Conservation (phyloP, 2,888 invertebrate species). For the Agrilus cyanescens region DNA sequence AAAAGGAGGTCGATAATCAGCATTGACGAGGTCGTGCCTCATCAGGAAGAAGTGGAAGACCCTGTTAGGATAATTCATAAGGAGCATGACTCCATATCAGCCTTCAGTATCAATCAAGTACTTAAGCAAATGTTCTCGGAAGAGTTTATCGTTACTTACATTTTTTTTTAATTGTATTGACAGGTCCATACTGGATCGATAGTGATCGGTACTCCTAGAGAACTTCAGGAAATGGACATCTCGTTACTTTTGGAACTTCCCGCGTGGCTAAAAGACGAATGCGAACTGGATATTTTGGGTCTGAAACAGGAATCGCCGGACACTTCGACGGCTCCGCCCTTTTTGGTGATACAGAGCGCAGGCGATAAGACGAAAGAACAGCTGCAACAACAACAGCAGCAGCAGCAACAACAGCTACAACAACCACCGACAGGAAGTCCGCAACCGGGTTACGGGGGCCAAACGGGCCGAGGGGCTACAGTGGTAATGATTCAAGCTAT, state of each 20-base stretch:
- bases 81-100: slow-evolving; percentile 95
- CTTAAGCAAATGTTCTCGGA: background rate
- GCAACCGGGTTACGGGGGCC: slow-evolving; percentile 59
- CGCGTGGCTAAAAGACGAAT: slow-evolving; percentile 93
- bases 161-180: slow-evolving; percentile 6
- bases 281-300: slow-evolving; percentile 89
- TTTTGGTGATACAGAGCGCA: slow-evolving; percentile 76
- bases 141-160: background rate
- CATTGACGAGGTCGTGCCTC: slow-evolving; percentile 37
- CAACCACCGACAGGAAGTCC: slow-evolving; percentile 48
- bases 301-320: slow-evolving; percentile 56
- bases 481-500: slow-evolving; percentile 47
- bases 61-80: slow-evolving; percentile 95
- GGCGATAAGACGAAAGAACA: slow-evolving; percentile 41
- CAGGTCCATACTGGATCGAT: slow-evolving; percentile 73
- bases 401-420: too few species aligned
- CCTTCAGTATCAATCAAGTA: slow-evolving; percentile 93
- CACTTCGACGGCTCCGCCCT: slow-evolving; percentile 49
- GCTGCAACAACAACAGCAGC: too few species aligned
- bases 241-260: slow-evolving; percentile 80
- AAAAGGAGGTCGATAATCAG: slow-evolving; percentile 52
- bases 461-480: slow-evolving; percentile 77
- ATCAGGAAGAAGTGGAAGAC: slow-evolving; percentile 44
- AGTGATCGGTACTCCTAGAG: slow-evolving; percentile 88
- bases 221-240: slow-evolving; percentile 97